Evolutionary conservation across 2,888 invertebrate species (phyloP).

Genomic region (Dryobotodes eremita): DNA sequence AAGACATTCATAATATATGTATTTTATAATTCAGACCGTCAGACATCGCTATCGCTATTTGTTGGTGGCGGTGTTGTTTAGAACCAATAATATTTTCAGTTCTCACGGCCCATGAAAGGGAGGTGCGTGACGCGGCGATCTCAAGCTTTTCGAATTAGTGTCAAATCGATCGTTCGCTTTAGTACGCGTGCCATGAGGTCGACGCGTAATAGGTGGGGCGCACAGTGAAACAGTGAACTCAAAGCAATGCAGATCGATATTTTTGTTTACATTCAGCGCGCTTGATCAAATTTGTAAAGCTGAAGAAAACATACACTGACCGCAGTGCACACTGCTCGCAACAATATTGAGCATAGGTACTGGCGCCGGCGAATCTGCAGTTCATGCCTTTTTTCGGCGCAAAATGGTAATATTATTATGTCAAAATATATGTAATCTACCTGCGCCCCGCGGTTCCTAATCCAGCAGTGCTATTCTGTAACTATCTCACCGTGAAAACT

Average conservation of each 20-base stretch:
- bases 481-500: too few relatives aligned
- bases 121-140: conserved; percentile 7
- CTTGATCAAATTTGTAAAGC: background rate
- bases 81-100: background rate
- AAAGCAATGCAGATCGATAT: conserved; percentile 11
- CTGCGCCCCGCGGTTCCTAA: background rate
- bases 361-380: background rate
- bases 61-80: background rate
- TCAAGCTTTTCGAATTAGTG: background rate
- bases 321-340: background rate
- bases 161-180: conserved; percentile 21
- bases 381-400: background rate
- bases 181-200: background rate
- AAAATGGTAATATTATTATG: background rate
- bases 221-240: background rate
- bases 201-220: background rate
- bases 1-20: background rate
- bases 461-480: too few relatives aligned
- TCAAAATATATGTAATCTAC: background rate
- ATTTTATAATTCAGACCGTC: background rate
- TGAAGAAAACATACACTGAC: background rate
- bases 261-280: background rate
- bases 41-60: background rate
- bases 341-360: background rate
- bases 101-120: background rate